These are phyloP conservation scores for Lordiphosa mommai DNA, from an alignment of 1,140 invertebrate genomes.

Conservation along the genomic window DNA sequence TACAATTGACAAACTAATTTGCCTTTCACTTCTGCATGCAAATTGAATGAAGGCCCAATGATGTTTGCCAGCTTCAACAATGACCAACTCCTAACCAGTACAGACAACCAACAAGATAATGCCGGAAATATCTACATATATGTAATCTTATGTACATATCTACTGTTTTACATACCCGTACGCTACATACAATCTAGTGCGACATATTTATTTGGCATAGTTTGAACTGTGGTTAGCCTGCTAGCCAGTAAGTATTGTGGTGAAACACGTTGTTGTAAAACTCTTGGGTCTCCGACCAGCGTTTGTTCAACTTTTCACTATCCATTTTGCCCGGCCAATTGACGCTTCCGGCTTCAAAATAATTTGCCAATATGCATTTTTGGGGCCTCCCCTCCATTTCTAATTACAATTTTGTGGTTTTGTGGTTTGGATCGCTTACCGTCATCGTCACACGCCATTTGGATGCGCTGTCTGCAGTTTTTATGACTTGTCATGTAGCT, in stretches of 20 bases:
- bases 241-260: too few relatives aligned
- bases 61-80: conserved; percentile 19
- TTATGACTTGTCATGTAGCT: conserved; percentile 19
- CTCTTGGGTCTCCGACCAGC: conserved; percentile 25
- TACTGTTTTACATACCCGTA: conserved; percentile 12
- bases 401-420: conserved; percentile 16
- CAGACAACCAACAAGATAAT: conserved; percentile 21
- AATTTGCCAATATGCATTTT: conserved; percentile 44
- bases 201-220: too few relatives aligned
- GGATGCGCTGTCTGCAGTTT: conserved; percentile 7
- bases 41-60: too few relatives aligned
- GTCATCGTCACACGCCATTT: neutral
- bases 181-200: neutral
- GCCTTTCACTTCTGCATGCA: too few relatives aligned
- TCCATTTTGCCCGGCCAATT: conserved; percentile 20
- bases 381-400: conserved; percentile 21
- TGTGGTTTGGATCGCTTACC: conserved; percentile 17
- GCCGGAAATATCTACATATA: conserved; percentile 30
- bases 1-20: too few relatives aligned
- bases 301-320: conserved; percentile 8
- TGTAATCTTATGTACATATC: neutral
- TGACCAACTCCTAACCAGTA: conserved; percentile 11
- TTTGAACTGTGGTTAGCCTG: too few relatives aligned
- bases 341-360: conserved; percentile 13
- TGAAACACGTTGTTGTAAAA: too few relatives aligned